Conservation (phyloP, 2,888 invertebrate species). For the Actias luna region DNA sequence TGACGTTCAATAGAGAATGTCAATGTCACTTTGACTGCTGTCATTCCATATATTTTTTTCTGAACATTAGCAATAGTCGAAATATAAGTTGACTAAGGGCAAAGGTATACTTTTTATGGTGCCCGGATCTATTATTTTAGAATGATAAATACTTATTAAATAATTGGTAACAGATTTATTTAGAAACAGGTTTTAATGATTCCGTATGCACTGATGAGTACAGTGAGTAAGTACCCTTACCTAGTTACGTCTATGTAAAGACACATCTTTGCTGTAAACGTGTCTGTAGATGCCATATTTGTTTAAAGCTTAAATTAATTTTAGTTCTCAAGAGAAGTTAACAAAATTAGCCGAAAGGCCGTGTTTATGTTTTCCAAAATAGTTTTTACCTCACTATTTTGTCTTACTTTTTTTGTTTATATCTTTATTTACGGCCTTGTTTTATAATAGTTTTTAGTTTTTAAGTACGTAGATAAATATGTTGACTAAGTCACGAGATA, state of each 20-base stretch:
- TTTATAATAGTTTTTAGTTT: constrained; percentile 41
- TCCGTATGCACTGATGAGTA: background rate
- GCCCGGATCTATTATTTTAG: background rate
- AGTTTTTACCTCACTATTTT: constrained; percentile 66
- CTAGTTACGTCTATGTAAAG: background rate
- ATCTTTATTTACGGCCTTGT: constrained; percentile 36
- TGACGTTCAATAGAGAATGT: too few species aligned
- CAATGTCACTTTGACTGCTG: too few species aligned
- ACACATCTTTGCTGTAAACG: constrained; percentile 64
- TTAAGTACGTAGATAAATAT: constrained; percentile 58
- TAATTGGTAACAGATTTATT: too few species aligned
- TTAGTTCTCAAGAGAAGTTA: constrained; percentile 46
- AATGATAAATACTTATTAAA: too few species aligned
- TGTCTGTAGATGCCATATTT: constrained; percentile 76
- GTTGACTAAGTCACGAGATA: constrained; percentile 81
- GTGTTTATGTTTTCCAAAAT: constrained; percentile 48
- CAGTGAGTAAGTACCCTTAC: background rate
- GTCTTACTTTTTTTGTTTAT: constrained; percentile 50
- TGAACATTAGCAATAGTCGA: too few species aligned
- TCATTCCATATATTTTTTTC: too few species aligned
- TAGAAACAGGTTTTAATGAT: background rate
- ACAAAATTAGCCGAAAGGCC: constrained; percentile 53
- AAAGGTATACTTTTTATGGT: background rate
- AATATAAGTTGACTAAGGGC: too few species aligned
- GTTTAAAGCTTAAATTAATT: constrained; percentile 48